Evolutionary conservation across 2,888 invertebrate genomes (phyloP), one percentile per base, ranked within the genome.

Genomic region (Sinhomidia bicolor): DNA sequence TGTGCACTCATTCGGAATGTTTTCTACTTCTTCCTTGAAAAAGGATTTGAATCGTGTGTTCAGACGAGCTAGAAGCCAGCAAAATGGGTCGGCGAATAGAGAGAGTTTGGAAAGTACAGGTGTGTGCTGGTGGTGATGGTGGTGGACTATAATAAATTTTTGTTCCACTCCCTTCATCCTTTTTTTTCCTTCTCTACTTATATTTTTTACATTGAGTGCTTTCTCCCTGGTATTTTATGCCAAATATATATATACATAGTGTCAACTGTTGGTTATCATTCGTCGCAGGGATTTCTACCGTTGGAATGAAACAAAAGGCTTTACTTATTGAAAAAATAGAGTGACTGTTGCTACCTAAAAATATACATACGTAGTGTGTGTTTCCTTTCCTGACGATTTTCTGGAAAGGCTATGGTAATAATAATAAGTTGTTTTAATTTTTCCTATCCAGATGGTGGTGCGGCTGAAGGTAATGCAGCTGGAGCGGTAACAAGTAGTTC

Each of bases 401-500:
- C 57, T 17, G 23, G n/a, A n/a, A n/a, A n/a, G n/a, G n/a, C n/a
- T n/a, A n/a, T n/a, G n/a, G n/a, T n/a, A n/a, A n/a, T 60, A 60
- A 60, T 60, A 51, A 51, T 17, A 51, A 51, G 51, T 12, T 57
- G 1, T 57, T 62, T 62, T 32, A 29, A 32, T 62, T 62, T 62
- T 84, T 93, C 93, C 95, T 94, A n/a, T n/a, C 88, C 95, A 96
- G 96, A 96, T 93, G 94, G 95, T 85, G 94, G 95, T 87, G 74
- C 89, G 44, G 94, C 91, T 74, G 91, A 95, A 93, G 96, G 95
- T 92, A 96, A 94, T 93, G 95, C 94, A 93, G 93, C 93, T 93
- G 94, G 93, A 93, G 94, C 94, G 76, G 94, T 94, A 83, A 95
- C 95, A 92, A 96, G 96, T 74, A 97, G 96, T 92, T 97, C 97